phyloP scores from a whole-genome alignment of 2,113 vertebrate species.

The Ibidorhyncha struthersii region DNA sequence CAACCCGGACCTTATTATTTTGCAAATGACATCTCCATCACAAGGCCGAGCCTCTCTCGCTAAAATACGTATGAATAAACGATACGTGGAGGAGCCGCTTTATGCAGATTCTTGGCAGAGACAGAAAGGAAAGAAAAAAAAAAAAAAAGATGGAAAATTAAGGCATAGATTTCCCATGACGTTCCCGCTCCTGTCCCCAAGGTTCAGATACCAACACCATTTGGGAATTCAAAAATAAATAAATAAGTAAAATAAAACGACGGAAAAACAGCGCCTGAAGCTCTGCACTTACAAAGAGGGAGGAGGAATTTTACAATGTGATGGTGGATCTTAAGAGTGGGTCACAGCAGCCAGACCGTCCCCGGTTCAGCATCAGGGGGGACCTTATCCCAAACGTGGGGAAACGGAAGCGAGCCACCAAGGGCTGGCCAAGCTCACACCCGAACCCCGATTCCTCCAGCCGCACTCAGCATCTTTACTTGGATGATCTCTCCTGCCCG shows the following conservation, averaged over 20 bases:
- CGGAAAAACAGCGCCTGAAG: not conserved
- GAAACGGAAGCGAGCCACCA: rapidly evolving
- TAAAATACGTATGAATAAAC: constrained; percentile 44
- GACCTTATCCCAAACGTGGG: rapidly evolving
- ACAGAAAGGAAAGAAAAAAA: not conserved
- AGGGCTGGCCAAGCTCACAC: not conserved
- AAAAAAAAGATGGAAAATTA: not conserved
- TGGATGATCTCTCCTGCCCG: not conserved
- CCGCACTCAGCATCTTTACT: not conserved
- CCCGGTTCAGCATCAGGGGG: not conserved
- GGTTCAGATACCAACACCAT: not conserved
- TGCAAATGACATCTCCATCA: constrained; percentile 63
- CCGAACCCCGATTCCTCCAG: not conserved
- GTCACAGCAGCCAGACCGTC: not conserved
- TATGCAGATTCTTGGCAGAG: not conserved
- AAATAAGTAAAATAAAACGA: not conserved
- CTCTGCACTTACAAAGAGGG: not conserved
- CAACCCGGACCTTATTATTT: constrained; percentile 53
- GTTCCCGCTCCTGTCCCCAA: not conserved
- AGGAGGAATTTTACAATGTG: not conserved
- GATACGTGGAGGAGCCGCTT: constrained; percentile 12
- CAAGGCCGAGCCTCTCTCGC: not conserved
- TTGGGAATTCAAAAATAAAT: not conserved
- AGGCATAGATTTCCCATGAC: not conserved
- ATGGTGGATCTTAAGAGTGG: not conserved